These are phyloP conservation scores for Larimichthys crocea DNA, from an alignment of 2,113 vertebrate genomes.

Conservation along the genomic window DNA sequence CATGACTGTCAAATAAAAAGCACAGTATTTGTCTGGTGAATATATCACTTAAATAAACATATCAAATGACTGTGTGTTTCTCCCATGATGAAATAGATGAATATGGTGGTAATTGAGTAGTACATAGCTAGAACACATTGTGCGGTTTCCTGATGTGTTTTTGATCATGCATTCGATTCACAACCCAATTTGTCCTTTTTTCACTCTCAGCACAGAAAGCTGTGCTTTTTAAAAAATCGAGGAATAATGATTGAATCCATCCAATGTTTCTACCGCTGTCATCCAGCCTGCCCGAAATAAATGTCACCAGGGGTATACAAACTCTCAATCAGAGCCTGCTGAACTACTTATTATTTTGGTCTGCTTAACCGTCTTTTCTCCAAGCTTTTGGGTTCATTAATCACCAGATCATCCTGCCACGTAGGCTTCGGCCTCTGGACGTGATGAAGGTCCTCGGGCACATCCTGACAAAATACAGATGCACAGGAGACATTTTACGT, in stretches of 20 bases:
- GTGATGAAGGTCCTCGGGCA: conserved; percentile 66
- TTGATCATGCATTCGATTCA: conserved; percentile 8
- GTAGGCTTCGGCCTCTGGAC: conserved; percentile 78
- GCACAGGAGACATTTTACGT: conserved; percentile 4
- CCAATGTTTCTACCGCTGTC: background rate
- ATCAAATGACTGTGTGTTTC: too few species aligned
- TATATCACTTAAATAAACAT: too few species aligned
- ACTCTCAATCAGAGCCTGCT: background rate
- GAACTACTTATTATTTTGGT: conserved; percentile 10
- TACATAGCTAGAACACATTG: background rate
- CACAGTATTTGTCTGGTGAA: background rate
- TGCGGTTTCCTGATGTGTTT: conserved; percentile 11
- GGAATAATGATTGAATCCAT: conserved; percentile 12
- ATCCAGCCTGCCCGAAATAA: conserved; percentile 1
- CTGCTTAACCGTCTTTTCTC: background rate
- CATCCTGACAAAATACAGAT: conserved; percentile 71
- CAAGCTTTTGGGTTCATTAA: conserved; percentile 25
- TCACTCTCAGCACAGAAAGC: conserved; percentile 5
- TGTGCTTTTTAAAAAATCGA: conserved; percentile 6
- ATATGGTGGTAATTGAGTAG: background rate
- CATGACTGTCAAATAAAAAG: background rate
- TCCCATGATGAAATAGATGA: background rate
- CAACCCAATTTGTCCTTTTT: background rate
- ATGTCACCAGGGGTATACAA: conserved; percentile 16
- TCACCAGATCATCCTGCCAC: conserved; percentile 86